Conservation (phyloP, 1,140 invertebrate species). For the Drosophila setifemur region DNA sequence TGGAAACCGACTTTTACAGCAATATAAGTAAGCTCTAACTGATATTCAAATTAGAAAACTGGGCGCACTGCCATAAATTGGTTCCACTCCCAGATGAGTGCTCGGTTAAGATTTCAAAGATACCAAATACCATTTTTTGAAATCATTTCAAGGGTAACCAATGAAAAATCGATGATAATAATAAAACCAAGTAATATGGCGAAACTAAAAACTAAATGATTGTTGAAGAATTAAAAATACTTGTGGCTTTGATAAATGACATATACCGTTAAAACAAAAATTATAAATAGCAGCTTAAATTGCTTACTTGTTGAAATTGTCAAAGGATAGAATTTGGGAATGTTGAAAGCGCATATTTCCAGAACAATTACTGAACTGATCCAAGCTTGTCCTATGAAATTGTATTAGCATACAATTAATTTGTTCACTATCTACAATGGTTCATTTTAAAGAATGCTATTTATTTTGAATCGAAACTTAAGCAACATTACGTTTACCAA, state of each 20-base stretch:
- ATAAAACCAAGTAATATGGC: constrained; percentile 16
- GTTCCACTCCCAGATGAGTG: constrained; percentile 42
- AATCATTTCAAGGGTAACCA: constrained; percentile 59
- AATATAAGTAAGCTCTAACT: constrained; percentile 49
- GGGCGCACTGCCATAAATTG: constrained; percentile 56
- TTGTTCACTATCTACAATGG: too few relatives aligned
- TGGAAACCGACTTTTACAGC: constrained; percentile 54
- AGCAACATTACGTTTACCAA: too few relatives aligned
- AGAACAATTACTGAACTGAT: not conserved
- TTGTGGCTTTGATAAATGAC: constrained; percentile 58
- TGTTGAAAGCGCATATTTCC: too few relatives aligned
- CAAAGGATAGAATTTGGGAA: not conserved
- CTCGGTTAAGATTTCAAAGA: constrained; percentile 13
- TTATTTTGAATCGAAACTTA: too few relatives aligned
- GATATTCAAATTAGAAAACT: constrained; percentile 39
- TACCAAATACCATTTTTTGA: constrained; percentile 48
- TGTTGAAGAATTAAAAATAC: constrained; percentile 32
- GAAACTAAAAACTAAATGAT: constrained; percentile 26
- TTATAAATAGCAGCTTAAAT: constrained; percentile 1
- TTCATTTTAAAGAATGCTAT: too few relatives aligned
- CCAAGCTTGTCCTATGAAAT: too few relatives aligned
- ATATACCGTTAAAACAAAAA: constrained; percentile 26
- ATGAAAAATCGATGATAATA: constrained; percentile 54
- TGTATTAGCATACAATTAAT: too few relatives aligned
- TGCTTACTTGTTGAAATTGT: constrained; percentile 27